Base-by-base conservation (phyloP, 2,113 vertebrate genomes). In the Bubo bubo region DNA sequence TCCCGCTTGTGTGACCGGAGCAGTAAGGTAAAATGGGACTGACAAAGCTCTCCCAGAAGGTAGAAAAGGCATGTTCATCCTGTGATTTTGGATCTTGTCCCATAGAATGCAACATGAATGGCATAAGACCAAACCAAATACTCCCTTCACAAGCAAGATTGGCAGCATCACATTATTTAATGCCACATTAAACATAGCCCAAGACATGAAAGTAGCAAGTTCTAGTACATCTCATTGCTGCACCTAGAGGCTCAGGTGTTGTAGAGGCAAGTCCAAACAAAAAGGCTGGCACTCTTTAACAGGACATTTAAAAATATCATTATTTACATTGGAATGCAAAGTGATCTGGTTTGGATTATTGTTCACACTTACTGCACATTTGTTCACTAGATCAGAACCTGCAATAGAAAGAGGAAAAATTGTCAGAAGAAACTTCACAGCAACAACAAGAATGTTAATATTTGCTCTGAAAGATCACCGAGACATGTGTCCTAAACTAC, bases 361-460 rank as follows among this genome's bases (percentile, higher is more conserved):
- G 16, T 32, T 90, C 62, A 74, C 50, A 97, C 97, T 98, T 96
- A 96, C 97, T 62, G 87, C 10, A 26, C 52, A 77, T 60, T 79
- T 88, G 60, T 92, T 94, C 58, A 67, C 24, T 19, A 60, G 76
- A 30, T 94, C 79, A 14, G 93, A 80, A 68, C 71, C 97, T 98
- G 94, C 24, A 92, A 90, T 4, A 34, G 72, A 72, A 88, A 95
- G 10, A 64, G 24, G 50, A 79, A 86, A 74, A 67, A 62, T 20
- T 12, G 56, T 28, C 71, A 88, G 60, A 23, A 88, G 41, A 76
- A 70, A 91, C 43, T 26, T 79, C 37, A 24, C 4, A 84, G 50
- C 23, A 80, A 35, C 50, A 62, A 56, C 21, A 35, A 32, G 41
- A 67, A 68, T 9, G 17, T 62, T 49, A 20, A 14, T 43, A 24